phyloP scores from a whole-genome alignment of 1,140 invertebrate genomes.

The Cotesia chilonis region DNA sequence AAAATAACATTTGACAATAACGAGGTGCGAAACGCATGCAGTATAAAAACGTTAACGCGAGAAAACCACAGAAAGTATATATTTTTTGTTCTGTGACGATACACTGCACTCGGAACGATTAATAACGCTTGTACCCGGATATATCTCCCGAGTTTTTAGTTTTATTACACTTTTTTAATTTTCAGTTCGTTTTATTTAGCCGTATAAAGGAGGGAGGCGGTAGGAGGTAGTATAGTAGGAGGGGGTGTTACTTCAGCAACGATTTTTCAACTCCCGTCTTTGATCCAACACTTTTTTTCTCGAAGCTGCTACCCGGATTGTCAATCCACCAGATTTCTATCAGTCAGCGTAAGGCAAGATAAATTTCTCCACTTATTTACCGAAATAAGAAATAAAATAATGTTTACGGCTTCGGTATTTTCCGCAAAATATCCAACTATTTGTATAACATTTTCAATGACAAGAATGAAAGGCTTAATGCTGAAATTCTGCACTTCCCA shows the following conservation, averaged over 20 bases:
- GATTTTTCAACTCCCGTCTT: too few species aligned
- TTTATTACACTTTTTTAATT: background rate
- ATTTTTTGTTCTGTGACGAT: constrained; percentile 31
- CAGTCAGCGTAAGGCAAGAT: background rate
- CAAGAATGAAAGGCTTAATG: too few species aligned
- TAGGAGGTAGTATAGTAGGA: too few species aligned
- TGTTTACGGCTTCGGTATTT: too few species aligned
- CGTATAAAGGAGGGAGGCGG: too few species aligned
- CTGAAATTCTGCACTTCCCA: too few species aligned
- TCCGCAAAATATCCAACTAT: too few species aligned
- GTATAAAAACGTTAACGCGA: constrained; percentile 25
- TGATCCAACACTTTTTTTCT: background rate
- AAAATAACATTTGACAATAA: background rate
- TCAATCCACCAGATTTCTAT: constrained; percentile 29
- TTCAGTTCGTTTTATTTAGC: background rate
- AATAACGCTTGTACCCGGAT: constrained; percentile 35
- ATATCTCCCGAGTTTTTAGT: constrained; percentile 12
- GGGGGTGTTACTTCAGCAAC: too few species aligned
- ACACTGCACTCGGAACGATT: constrained; percentile 29
- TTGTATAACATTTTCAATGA: too few species aligned
- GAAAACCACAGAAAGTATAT: constrained; percentile 33
- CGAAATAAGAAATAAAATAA: too few species aligned
- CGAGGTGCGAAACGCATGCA: constrained; percentile 17
- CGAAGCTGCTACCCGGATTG: background rate
- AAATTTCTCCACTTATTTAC: background rate